Evolutionary conservation across 2,113 vertebrate species (phyloP).

Genomic region (Calypte anna): DNA sequence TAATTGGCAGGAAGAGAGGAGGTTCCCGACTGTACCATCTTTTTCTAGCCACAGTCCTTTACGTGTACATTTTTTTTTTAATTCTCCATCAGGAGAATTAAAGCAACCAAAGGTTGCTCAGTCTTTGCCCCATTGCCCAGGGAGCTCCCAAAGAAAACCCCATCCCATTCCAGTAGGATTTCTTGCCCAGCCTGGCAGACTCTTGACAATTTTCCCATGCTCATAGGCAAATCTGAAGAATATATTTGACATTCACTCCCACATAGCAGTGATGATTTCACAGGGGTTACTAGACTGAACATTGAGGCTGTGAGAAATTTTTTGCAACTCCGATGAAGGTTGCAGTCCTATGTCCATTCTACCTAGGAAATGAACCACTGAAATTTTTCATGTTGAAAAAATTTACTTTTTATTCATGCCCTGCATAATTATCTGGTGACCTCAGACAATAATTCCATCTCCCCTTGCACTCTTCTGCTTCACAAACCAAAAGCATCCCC

Average conservation of each 20-base stretch:
- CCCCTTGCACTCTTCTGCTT: background rate
- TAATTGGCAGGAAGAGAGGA: background rate
- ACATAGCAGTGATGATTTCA: background rate
- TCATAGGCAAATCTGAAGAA: background rate
- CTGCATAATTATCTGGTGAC: no score
- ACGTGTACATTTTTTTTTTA: fast-evolving
- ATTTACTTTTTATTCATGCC: background rate
- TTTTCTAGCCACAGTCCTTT: background rate
- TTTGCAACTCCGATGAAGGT: background rate
- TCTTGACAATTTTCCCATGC: background rate
- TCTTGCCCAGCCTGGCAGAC: background rate
- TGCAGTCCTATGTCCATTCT: background rate
- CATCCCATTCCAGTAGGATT: background rate
- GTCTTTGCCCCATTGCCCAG: background rate
- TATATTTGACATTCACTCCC: background rate
- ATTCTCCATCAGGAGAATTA: background rate
- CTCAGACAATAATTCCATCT: no score
- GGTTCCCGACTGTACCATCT: background rate
- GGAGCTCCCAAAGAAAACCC: background rate
- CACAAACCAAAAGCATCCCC: background rate
- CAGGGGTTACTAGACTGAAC: background rate
- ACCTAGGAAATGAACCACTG: background rate
- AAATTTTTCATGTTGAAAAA: background rate
- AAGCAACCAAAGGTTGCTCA: background rate
- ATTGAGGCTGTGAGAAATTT: background rate